These are phyloP conservation scores for Clanis bilineata DNA, from an alignment of 2,888 invertebrate genomes.

Conservation along the genomic window DNA sequence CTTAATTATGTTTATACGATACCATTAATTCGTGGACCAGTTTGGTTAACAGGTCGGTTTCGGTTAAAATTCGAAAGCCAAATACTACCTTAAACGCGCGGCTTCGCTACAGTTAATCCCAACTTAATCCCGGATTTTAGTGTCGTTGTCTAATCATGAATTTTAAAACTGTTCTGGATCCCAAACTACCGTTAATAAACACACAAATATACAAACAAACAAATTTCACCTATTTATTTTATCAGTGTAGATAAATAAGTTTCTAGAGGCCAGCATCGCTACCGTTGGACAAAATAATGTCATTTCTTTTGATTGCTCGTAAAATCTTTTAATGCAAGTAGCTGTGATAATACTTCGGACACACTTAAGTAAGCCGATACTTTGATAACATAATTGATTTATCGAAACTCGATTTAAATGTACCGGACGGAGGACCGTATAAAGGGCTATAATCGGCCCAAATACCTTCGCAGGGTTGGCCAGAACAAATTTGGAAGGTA, in stretches of 20 bases:
- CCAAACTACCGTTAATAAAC: no score
- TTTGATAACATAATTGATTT: conserved; percentile 37
- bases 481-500: conserved; percentile 62
- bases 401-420: background rate
- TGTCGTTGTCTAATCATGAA: no score
- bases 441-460: conserved; percentile 52
- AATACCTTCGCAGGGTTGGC: conserved; percentile 41
- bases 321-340: conserved; percentile 26
- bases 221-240: no score
- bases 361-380: conserved; percentile 2
- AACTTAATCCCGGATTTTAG: no score
- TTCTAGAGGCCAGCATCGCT: no score
- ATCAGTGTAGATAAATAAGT: no score
- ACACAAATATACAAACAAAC: no score
- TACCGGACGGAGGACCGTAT: conserved; percentile 37
- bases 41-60: conserved; percentile 62
- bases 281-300: conserved; percentile 44
- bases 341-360: background rate
- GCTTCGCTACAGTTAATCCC: no score
- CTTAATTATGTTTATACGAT: conserved; percentile 76
- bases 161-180: no score
- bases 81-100: no score
- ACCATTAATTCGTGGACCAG: conserved; percentile 68
- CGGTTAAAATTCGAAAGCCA: conserved; percentile 34
- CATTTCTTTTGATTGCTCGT: conserved; percentile 48